Conservation (phyloP, 1,140 invertebrate species). For the Lepidurus packardi region DNA sequence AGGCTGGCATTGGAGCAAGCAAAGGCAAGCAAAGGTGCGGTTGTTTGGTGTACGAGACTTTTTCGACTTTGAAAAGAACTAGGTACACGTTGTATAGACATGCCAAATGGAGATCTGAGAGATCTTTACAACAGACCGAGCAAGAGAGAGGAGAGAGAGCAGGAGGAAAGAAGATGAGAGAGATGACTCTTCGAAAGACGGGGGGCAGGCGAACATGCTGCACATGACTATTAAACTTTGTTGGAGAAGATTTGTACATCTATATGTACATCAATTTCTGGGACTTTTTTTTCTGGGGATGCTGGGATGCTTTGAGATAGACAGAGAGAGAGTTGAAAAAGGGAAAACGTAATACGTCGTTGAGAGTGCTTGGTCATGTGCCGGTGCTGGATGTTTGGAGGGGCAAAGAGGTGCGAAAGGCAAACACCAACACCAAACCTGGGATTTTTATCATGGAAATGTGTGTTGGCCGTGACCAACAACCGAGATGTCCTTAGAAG, state of each 20-base stretch:
- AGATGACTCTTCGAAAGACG: neutral
- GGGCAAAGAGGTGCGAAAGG: neutral
- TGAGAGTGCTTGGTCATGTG: conserved; percentile 14
- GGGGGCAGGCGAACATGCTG: neutral
- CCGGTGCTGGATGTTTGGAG: neutral
- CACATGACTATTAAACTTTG: conserved; percentile 3
- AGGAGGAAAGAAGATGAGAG: neutral
- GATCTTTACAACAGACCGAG: neutral
- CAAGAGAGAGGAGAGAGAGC: neutral
- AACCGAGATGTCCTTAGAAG: conserved; percentile 21
- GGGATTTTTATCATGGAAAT: neutral
- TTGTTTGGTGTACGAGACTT: neutral
- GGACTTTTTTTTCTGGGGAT: neutral
- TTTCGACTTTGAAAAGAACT: neutral
- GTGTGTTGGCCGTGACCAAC: neutral
- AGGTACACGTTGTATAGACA: neutral
- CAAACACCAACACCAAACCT: neutral
- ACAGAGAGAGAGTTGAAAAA: neutral
- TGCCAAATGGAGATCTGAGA: neutral
- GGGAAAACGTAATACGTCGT: conserved; percentile 19
- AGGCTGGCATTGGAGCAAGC: neutral
- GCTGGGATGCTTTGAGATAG: no score
- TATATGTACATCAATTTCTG: neutral
- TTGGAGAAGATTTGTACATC: neutral
- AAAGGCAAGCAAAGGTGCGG: conserved; percentile 20